These are phyloP conservation scores for Pollenia angustigena DNA, from an alignment of 2,888 invertebrate genomes.

Conservation along the genomic window DNA sequence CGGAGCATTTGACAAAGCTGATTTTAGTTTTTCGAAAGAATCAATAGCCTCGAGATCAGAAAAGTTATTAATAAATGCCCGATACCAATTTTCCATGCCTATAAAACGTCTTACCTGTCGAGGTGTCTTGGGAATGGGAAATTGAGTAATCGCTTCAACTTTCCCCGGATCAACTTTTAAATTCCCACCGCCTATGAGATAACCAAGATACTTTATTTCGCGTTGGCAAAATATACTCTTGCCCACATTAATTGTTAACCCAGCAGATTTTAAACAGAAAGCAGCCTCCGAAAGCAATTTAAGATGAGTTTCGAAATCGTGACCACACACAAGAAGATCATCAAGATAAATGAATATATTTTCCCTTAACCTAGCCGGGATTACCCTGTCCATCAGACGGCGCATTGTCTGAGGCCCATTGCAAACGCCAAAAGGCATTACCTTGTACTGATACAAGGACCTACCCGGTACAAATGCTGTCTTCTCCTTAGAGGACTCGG, in stretches of 20 bases:
- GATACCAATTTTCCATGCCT: not conserved
- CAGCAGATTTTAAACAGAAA: not conserved
- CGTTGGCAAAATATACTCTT: constrained; percentile 24
- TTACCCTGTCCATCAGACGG: constrained; percentile 26
- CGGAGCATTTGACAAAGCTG: not conserved
- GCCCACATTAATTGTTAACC: constrained; percentile 56
- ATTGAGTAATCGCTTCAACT: constrained; percentile 25
- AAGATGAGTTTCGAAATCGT: constrained; percentile 19
- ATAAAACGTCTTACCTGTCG: constrained; percentile 8
- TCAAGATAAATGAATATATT: constrained; percentile 36
- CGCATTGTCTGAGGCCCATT: constrained; percentile 71
- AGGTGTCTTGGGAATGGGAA: constrained; percentile 48
- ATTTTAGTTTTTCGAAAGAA: not conserved
- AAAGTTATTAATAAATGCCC: not conserved
- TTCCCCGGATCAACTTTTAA: constrained; percentile 20
- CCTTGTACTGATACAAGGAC: constrained; percentile 68
- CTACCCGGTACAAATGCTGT: constrained; percentile 77
- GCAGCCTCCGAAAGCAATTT: not conserved
- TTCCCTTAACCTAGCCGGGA: not conserved
- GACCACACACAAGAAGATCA: constrained; percentile 7
- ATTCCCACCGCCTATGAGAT: constrained; percentile 43
- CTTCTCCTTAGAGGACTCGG: constrained; percentile 49
- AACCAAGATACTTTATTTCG: constrained; percentile 54
- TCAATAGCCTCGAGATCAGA: not conserved
- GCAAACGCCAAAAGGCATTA: constrained; percentile 73